phyloP scores from a whole-genome alignment of 2,888 invertebrate species.

The Tanaodytes sp. region DNA sequence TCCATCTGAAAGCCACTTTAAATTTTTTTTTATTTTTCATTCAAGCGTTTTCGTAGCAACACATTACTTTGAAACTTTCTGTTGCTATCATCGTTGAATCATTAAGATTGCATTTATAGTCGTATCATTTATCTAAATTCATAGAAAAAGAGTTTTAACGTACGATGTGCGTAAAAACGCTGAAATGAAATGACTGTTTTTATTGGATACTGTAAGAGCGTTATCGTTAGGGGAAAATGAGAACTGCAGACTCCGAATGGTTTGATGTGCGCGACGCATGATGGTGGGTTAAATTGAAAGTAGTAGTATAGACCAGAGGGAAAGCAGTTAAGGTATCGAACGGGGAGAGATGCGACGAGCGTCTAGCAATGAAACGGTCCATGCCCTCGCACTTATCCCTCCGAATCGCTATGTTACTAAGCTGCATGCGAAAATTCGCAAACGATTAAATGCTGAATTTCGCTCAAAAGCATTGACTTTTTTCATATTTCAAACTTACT shows the following conservation, averaged over 20 bases:
- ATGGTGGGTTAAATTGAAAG: slow-evolving; percentile 50
- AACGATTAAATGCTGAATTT: slow-evolving; percentile 37
- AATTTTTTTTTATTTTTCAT: no score
- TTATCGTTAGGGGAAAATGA: slow-evolving; percentile 49
- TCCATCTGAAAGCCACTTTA: no score
- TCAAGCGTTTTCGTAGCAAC: no score
- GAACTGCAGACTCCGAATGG: slow-evolving; percentile 36
- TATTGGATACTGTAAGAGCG: slow-evolving; percentile 42
- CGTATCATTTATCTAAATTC: slow-evolving; percentile 13
- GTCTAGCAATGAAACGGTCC: slow-evolving; percentile 46
- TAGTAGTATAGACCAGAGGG: slow-evolving; percentile 43
- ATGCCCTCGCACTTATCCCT: slow-evolving; percentile 41
- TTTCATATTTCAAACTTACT: no score
- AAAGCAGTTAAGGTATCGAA: slow-evolving; percentile 50
- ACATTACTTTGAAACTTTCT: no score
- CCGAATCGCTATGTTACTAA: slow-evolving; percentile 30
- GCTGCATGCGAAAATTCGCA: slow-evolving; percentile 26
- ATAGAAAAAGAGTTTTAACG: slow-evolving; percentile 15
- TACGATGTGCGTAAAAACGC: slow-evolving; percentile 29
- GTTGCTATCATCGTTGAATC: no score
- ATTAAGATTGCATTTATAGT: slow-evolving; percentile 3
- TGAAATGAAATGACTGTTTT: slow-evolving; percentile 38
- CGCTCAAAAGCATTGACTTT: no score
- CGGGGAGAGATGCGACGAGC: slow-evolving; percentile 46
- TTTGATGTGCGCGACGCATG: slow-evolving; percentile 49